Conservation (phyloP, 2,888 invertebrate genomes). For the Tetragonisca angustula region DNA sequence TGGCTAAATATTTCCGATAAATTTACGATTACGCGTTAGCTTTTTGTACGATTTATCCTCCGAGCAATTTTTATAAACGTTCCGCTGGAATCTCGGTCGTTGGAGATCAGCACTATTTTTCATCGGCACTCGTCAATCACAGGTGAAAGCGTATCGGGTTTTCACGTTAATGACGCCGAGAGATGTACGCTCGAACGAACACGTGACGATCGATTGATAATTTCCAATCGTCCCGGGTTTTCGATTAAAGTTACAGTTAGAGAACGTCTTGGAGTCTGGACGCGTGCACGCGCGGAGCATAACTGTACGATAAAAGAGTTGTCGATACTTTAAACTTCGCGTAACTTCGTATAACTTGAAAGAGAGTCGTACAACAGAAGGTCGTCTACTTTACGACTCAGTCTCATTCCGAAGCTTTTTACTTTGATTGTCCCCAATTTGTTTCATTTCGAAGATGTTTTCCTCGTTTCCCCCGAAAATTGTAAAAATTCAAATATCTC, state of each 20-base stretch:
- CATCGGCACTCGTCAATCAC: slow-evolving; percentile 48
- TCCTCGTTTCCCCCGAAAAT: no score
- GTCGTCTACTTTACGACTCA: no score
- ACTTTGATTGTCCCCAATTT: no score
- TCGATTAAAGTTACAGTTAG: not conserved
- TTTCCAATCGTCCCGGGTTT: not conserved
- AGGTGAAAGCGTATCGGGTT: slow-evolving; percentile 33
- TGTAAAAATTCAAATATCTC: no score
- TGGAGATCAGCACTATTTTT: slow-evolving; percentile 32
- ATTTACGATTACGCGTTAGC: not conserved
- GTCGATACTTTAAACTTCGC: no score
- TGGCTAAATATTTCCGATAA: slow-evolving; percentile 8
- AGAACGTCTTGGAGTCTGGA: not conserved
- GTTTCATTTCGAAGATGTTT: no score
- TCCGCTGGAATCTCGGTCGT: not conserved
- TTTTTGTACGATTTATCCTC: slow-evolving; percentile 6
- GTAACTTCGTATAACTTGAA: no score
- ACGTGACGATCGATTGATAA: slow-evolving; percentile 44
- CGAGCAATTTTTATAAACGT: slow-evolving; percentile 13
- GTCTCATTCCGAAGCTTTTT: no score
- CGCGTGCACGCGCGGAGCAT: no score
- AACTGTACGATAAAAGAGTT: no score
- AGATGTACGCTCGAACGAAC: slow-evolving; percentile 22
- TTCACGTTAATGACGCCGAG: slow-evolving; percentile 25
- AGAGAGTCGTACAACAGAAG: no score